Evolutionary conservation across 2,888 invertebrate genomes (phyloP), one percentile per base, ranked within the genome.

Genomic region (Hoplodrina blanda): DNA sequence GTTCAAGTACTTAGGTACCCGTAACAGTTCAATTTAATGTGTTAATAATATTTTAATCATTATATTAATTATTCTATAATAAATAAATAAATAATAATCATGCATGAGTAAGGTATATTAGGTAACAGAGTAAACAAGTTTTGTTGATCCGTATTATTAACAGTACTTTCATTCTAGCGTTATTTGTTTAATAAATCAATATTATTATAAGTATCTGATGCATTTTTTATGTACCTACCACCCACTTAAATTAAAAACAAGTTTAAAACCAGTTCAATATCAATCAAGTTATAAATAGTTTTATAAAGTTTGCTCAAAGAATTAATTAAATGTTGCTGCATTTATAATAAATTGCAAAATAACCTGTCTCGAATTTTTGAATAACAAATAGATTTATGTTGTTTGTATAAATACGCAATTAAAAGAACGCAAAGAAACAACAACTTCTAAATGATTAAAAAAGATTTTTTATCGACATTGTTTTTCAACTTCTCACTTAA

Each of bases 111-210:
- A 7, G 33, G 37, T 37, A 10, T 10, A 5, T 33, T 6, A 33
- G 6, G 7, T 8, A 8, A 37, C 8, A 37, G 7, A 8, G 37
- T 37, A 10, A 49, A 20, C 20, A 4, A 49, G 33, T 49, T 33
- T 33, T 4, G 8, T 61, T 68, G 20, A 66, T 53, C 41, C 11
- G 33, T 33, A 69, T 13, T n/a, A 55, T 19, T 37, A 62, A 62
- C 37, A 25, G 46, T 41, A 41, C 4, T 37, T 25, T 37, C 19
- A 41, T 44, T 20, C 0, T 69, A 25, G 6, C 15, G 2, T 15
- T 41, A 37, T 20, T 20, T 15, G n/a, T n/a, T 20, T 3, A 15
- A 41, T 49, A n/a, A 49, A 64, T 20, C 6, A 41, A 4, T 8
- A 17, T 30, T 53, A 41, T 41, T 41, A 41, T 7, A 37, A n/a